Percentiles rank a stretch among this genome's conserved stretches.
Evolutionary conservation across 2,888 invertebrate genomes (phyloP).

Genomic region (Tenthredo notha): DNA sequence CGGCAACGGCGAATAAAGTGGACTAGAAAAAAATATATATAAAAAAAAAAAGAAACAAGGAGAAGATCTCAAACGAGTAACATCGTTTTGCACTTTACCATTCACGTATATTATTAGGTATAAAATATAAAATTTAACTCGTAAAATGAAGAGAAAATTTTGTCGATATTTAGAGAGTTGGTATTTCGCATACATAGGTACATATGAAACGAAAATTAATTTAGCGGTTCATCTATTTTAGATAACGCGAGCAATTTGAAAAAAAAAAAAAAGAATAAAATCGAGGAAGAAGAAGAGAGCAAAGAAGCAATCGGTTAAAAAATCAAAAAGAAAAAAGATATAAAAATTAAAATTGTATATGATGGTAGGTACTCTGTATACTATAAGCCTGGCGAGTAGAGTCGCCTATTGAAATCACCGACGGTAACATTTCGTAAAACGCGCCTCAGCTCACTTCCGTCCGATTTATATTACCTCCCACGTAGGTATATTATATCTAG

Average conservation of each 20-base stretch:
- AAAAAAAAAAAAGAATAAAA: neutral
- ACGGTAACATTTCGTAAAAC: slow-evolving; percentile 23
- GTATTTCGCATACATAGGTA: neutral
- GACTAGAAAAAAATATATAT: neutral
- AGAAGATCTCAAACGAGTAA: neutral
- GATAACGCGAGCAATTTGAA: neutral
- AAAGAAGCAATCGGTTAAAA: too few relatives aligned
- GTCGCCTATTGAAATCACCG: slow-evolving; percentile 42
- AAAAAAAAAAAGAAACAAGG: neutral
- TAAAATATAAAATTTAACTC: neutral
- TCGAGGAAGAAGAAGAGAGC: too few relatives aligned
- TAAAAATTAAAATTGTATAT: neutral
- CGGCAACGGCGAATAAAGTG: neutral
- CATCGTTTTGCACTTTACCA: neutral
- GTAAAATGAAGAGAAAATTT: neutral
- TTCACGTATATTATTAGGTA: neutral
- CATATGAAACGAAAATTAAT: too few relatives aligned
- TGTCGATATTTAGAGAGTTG: neutral
- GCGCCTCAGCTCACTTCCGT: neutral
- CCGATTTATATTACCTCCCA: slow-evolving; percentile 5
- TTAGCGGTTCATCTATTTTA: neutral
- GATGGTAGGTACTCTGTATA: neutral
- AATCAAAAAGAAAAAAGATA: neutral
- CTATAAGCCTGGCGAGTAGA: neutral
- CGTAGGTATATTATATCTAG: neutral